Evolutionary conservation across 1,140 invertebrate species (phyloP), one percentile per base, ranked within the genome.

Genomic region (Sinonovacula constricta): DNA sequence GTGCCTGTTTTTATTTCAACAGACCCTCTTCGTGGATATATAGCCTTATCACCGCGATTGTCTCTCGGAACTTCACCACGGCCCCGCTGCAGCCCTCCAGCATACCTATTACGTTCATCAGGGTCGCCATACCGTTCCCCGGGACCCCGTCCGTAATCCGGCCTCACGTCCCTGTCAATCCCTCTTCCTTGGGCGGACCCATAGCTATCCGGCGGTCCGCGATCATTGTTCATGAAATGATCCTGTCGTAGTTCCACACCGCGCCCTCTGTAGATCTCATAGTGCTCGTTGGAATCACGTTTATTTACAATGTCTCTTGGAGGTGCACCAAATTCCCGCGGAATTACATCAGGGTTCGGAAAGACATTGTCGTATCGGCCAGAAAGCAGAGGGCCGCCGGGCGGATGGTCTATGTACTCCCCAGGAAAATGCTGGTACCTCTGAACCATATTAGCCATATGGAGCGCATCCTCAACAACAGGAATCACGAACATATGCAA

Each of bases 401-500:
- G 56, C 18, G 36, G 57, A 3, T 24, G 67, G 39, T 60, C 63
- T 39, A 4, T 14, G 56, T 69, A 26, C 34, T 70, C 76, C 15
- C 56, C 59, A 33, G 66, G 66, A 70, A 66, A 51, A 26, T 53
- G 65, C 65, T 79, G 76, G 34, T 70, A 79, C 36, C 76, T 69
- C 15, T 76, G 59, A 12, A 86, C 63, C 14, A 83, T 54, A 12
- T 81, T 67, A 15, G 74, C 57, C 15, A 87, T 82, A 31, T 85
- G 67, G 22, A 82, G 56, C 54, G 82, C 84, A 45, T 86, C 83
- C 31, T 85, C 81, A n/a, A 67, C 53, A 4, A 60, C 77, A 49
- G 83, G 81, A 68, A 84, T 70, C 12, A 84, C 67, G 67, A 87
- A 86, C 62, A 86, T 79, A 65, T 87, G 86, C 54, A 81, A 85